phyloP scores from a whole-genome alignment of 2,888 invertebrate species.

The Hirtodrosophila confusa region DNA sequence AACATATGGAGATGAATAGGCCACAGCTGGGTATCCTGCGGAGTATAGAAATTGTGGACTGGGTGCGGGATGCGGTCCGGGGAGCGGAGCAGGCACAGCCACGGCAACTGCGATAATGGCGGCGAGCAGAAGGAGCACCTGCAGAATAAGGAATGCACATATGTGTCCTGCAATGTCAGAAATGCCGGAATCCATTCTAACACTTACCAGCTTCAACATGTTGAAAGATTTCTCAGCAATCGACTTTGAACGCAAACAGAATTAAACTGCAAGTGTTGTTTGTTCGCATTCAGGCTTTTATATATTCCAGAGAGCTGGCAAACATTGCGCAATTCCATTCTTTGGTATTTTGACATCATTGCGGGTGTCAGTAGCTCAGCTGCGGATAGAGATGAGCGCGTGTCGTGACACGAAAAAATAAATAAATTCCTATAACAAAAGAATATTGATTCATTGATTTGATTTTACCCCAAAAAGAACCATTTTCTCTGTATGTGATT shows the following conservation, averaged over 20 bases:
- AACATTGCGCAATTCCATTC: conserved; percentile 17
- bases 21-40: conserved; percentile 58
- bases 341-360: conserved; percentile 33
- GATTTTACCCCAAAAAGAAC: too few species aligned
- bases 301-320: conserved; percentile 42
- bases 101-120: conserved; percentile 52
- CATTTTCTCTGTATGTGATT: too few species aligned
- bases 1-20: conserved; percentile 68
- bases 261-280: conserved; percentile 50
- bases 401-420: too few species aligned
- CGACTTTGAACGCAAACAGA: conserved; percentile 36
- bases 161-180: not conserved
- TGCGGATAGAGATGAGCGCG: too few species aligned
- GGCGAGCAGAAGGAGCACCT: conserved; percentile 61
- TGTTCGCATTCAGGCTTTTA: conserved; percentile 48
- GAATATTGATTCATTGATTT: too few species aligned
- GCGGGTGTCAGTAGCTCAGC: conserved; percentile 16
- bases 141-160: not conserved
- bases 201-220: conserved; percentile 65
- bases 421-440: too few species aligned
- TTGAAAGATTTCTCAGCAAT: conserved; percentile 21
- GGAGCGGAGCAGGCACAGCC: conserved; percentile 60
- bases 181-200: not conserved
- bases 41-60: conserved; percentile 69
- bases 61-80: conserved; percentile 67